phyloP scores from a whole-genome alignment of 2,797 vertebrate genomes.

The Gastrophryne carolinensis region DNA sequence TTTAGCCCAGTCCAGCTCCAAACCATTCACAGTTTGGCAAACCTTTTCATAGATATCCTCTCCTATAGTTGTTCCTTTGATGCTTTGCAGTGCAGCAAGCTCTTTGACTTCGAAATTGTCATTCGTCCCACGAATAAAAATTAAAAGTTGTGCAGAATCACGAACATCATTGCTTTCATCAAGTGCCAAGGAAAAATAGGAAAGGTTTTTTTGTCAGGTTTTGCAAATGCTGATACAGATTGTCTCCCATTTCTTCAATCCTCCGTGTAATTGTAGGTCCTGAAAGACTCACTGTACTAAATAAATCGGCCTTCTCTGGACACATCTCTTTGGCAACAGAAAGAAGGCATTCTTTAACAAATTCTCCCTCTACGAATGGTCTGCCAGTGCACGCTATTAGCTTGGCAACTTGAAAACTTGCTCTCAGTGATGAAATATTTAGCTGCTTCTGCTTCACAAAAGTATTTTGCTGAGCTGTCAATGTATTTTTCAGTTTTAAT shows the following conservation, averaged over 20 bases:
- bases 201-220: slow-evolving; percentile 52
- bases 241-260: slow-evolving; percentile 54
- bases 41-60: not conserved
- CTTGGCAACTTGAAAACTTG: slow-evolving; percentile 29
- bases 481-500: no score
- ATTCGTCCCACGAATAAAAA: slow-evolving; percentile 55
- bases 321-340: slow-evolving; percentile 42
- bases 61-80: slow-evolving; percentile 6
- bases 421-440: slow-evolving; percentile 35
- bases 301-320: slow-evolving; percentile 46
- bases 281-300: slow-evolving; percentile 52
- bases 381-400: slow-evolving; percentile 7
- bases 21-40: not conserved
- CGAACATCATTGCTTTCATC: slow-evolving; percentile 57
- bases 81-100: not conserved
- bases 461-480: slow-evolving; percentile 26
- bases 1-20: not conserved
- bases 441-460: slow-evolving; percentile 42
- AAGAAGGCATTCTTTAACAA: slow-evolving; percentile 20
- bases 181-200: slow-evolving; percentile 56
- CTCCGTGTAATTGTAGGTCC: slow-evolving; percentile 50
- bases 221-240: slow-evolving; percentile 50
- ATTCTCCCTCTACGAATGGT: slow-evolving; percentile 21
- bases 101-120: slow-evolving; percentile 1
- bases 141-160: slow-evolving; percentile 54